phyloP scores from a whole-genome alignment of 2,113 vertebrate genomes.

The Coreoperca whiteheadi region DNA sequence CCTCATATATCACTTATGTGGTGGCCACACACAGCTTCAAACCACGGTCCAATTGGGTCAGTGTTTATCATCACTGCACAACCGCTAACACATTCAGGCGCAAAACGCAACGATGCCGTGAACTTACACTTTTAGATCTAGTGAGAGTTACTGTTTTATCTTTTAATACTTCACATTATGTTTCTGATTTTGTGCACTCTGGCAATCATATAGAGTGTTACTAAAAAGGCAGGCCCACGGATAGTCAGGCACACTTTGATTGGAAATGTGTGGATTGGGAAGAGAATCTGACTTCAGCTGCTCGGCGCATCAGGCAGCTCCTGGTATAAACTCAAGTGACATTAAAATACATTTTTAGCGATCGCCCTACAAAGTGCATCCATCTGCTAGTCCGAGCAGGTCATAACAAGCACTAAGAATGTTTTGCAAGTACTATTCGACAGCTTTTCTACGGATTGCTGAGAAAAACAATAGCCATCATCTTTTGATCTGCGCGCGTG shows the following conservation, averaged over 20 bases:
- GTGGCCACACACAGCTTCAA: constrained; percentile 39
- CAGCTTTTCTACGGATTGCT: constrained; percentile 17
- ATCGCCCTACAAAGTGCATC: constrained; percentile 9
- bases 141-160: constrained; percentile 6
- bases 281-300: neutral
- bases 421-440: constrained; percentile 13
- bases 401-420: constrained; percentile 37
- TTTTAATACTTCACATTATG: constrained; percentile 38
- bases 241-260: constrained; percentile 59
- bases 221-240: constrained; percentile 25
- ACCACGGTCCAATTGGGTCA: constrained; percentile 4
- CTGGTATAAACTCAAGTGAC: too few relatives aligned
- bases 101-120: constrained; percentile 25
- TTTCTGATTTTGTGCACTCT: constrained; percentile 24
- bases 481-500: neutral
- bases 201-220: constrained; percentile 20
- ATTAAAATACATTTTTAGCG: constrained; percentile 32
- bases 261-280: constrained; percentile 22
- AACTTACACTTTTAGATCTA: constrained; percentile 32
- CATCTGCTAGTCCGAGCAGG: constrained; percentile 30
- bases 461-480: constrained; percentile 33
- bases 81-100: constrained; percentile 29
- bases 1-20: constrained; percentile 16
- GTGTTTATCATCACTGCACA: constrained; percentile 51
- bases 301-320: neutral